Conservation (phyloP, 2,888 invertebrate species). For the Nephrotoma appendiculata region DNA sequence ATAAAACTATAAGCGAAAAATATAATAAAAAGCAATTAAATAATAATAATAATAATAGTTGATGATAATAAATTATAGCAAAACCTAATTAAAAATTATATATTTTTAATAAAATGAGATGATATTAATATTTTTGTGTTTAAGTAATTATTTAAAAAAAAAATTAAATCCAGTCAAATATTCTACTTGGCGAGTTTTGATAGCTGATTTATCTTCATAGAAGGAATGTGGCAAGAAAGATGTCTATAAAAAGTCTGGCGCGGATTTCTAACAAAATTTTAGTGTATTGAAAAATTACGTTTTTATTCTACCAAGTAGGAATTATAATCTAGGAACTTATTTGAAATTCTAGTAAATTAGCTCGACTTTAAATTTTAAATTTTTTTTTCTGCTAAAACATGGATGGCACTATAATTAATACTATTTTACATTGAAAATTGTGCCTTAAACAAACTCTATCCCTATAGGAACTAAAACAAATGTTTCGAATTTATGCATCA, state of each 20-base stretch:
- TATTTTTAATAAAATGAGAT: not conserved
- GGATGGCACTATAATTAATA: not conserved
- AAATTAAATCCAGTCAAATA: not conserved
- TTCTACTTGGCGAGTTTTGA: not conserved
- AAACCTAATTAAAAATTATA: not conserved
- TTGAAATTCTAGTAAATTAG: not conserved
- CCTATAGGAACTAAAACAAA: not conserved
- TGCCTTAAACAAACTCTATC: not conserved
- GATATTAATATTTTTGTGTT: not conserved
- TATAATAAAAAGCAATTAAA: not conserved
- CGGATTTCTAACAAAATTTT: not conserved
- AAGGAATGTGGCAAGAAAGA: not conserved
- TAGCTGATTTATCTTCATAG: not conserved
- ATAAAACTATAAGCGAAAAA: not conserved
- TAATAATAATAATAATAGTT: not conserved
- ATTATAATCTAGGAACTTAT: not conserved
- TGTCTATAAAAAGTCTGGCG: not conserved
- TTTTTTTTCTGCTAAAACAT: not conserved
- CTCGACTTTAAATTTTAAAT: not conserved
- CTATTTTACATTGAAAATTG: not conserved
- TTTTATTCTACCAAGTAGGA: not conserved
- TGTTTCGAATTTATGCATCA: not conserved
- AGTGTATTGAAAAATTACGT: no score
- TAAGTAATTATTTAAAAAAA: not conserved
- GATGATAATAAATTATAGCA: not conserved